Evolutionary conservation across 2,888 invertebrate species (phyloP).

Genomic region (Cheilosia vulpina): DNA sequence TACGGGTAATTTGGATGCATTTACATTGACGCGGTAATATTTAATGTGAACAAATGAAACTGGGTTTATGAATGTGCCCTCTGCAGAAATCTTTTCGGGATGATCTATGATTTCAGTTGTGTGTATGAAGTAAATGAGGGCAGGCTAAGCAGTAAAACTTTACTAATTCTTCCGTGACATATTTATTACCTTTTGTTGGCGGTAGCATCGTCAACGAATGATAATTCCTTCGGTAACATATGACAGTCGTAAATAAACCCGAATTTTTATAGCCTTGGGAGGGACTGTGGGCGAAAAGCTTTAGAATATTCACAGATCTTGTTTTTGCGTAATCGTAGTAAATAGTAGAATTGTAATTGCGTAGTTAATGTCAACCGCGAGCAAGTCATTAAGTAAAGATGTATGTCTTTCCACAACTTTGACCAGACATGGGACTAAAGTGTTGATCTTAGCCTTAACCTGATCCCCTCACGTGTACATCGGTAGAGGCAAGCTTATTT

Average conservation of each 20-base stretch:
- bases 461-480: too few relatives aligned
- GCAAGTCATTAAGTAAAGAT: too few relatives aligned
- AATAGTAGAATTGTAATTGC: too few relatives aligned
- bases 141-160: constrained; percentile 35
- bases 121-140: constrained; percentile 11
- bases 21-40: constrained; percentile 27
- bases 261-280: constrained; percentile 5
- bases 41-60: constrained; percentile 5
- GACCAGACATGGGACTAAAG: too few relatives aligned
- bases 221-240: not conserved
- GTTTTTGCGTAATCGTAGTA: too few relatives aligned
- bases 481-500: too few relatives aligned
- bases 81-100: not conserved
- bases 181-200: constrained; percentile 47
- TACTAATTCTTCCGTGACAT: constrained; percentile 53
- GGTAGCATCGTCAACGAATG: constrained; percentile 22
- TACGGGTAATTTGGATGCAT: constrained; percentile 65
- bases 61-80: constrained; percentile 8
- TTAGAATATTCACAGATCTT: too few relatives aligned
- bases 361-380: too few relatives aligned
- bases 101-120: constrained; percentile 28
- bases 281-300: too few relatives aligned
- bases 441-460: too few relatives aligned
- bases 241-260: constrained; percentile 17
- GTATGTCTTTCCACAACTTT: too few relatives aligned